Evolutionary conservation across 2,797 vertebrate species (phyloP).

Genomic region (Lophius americanus): DNA sequence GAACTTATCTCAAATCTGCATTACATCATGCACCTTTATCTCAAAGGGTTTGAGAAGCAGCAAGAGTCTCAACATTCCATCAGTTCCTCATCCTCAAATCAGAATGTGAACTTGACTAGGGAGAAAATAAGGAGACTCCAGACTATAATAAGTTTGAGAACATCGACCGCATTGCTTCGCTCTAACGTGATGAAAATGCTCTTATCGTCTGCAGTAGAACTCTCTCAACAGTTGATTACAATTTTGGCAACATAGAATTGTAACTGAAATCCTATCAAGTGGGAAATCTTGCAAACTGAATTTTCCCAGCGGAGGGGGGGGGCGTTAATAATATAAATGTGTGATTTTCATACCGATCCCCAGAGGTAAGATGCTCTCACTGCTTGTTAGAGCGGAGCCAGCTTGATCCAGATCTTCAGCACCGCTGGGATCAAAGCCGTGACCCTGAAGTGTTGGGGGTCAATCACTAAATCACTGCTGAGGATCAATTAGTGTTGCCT

Average conservation of each 20-base stretch:
- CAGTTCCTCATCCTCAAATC: not conserved
- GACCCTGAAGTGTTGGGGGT: conserved; percentile 12
- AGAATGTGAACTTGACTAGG: not conserved
- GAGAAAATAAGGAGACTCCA: no score
- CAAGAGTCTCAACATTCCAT: not conserved
- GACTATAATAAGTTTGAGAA: no score
- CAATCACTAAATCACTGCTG: not conserved
- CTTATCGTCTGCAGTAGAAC: not conserved
- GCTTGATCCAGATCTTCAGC: no score
- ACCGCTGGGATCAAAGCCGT: conserved; percentile 19
- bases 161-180: no score
- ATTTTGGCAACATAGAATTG: conserved; percentile 24
- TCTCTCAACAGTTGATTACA: conserved; percentile 9
- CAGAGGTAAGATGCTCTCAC: not conserved
- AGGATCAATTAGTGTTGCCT: conserved; percentile 13
- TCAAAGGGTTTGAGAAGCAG: not conserved
- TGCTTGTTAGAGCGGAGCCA: no score
- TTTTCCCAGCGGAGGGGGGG: not conserved
- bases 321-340: conserved; percentile 5
- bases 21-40: not conserved
- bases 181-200: not conserved
- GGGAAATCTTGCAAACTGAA: not conserved
- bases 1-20: not conserved
- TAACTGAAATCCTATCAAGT: conserved; percentile 11
- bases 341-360: not conserved